Base-by-base conservation (phyloP, 92 coral and sea anemone genomes). In the Nematostella vectensis region DNA sequence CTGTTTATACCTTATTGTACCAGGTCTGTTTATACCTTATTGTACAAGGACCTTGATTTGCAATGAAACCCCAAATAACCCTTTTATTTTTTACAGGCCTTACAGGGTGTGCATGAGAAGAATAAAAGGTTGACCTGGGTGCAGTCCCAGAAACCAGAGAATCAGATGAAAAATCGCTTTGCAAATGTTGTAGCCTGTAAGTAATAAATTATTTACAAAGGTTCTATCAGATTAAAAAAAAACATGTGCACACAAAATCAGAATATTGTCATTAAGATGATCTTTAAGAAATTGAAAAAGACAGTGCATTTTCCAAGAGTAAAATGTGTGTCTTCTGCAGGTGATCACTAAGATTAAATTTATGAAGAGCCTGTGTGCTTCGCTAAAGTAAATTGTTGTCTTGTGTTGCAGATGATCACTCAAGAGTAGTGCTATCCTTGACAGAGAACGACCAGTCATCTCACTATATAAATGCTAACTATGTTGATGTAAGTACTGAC, bases 151-250 rank as follows among this genome's bases (percentile, higher is more conserved):
- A 78, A 71, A 29, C 50, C 72, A 11, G 91, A 75, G 16, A 91
- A 91, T 68, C 83, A 86, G 49, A 16, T 84, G 1, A 91, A 86
- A 64, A 91, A 91, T 40, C 78, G 98, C 39, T 91, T 69, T 67
- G 66, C 83, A 9, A 87, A 89, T 65, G 75, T 91, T 25, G 83
- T 86, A 10, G 93, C 98, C 12, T 91, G 98, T 91, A 75, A 76
- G 96, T 76, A 10, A 3, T 26, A 33, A 6, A n/a, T 3, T 16
- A 16, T 1, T 15, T 8, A 39, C 11, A 59, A 24, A 4, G 4
- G n/a, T n/a, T n/a, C n/a, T n/a, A n/a, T n/a, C n/a, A n/a, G n/a
- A n/a, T n/a, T n/a, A n/a, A n/a, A n/a, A n/a, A n/a, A n/a, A n/a
- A n/a, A n/a, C n/a, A n/a, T n/a, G n/a, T n/a, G n/a, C n/a, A n/a